Evolutionary conservation across 2,113 vertebrate genomes (phyloP).

Genomic region (Neolamprologus longior): DNA sequence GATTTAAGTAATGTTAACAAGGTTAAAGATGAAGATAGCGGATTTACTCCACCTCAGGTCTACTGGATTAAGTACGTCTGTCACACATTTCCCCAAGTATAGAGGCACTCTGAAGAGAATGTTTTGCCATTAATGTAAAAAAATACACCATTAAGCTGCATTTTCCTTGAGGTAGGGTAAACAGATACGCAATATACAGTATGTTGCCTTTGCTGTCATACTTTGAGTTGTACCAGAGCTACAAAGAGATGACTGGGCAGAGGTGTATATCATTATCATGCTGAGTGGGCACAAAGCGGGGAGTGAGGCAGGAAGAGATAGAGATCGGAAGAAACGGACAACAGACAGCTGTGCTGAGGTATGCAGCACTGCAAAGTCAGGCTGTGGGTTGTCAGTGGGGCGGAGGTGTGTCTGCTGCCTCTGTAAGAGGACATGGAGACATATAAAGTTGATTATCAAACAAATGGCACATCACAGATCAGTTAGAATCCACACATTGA

Average conservation of each 20-base stretch:
- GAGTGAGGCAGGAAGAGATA: constrained; percentile 31
- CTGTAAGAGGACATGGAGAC: not conserved
- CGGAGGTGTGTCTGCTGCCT: constrained; percentile 32
- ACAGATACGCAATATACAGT: not conserved
- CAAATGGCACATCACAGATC: not conserved
- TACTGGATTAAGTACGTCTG: not conserved
- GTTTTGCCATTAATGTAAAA: not conserved
- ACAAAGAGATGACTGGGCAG: constrained; percentile 47
- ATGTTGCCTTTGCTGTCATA: not conserved
- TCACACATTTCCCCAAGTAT: not conserved
- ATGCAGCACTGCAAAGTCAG: constrained; percentile 43
- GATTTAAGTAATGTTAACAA: not conserved
- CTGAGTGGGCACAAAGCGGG: constrained; percentile 50
- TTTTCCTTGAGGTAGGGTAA: not conserved
- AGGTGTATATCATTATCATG: constrained; percentile 53
- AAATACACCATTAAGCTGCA: not conserved
- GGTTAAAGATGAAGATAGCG: not conserved
- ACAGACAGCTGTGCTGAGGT: constrained; percentile 70
- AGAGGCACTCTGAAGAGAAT: not conserved
- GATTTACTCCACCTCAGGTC: not conserved
- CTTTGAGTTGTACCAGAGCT: constrained; percentile 21
- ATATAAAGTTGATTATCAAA: not conserved
- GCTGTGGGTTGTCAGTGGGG: constrained; percentile 45
- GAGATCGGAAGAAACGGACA: constrained; percentile 48
- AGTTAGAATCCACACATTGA: not conserved